Evolutionary conservation across 1,140 invertebrate genomes (phyloP), one percentile per base, ranked within the genome.

Genomic region (Gyrodactylus bullatarudis): DNA sequence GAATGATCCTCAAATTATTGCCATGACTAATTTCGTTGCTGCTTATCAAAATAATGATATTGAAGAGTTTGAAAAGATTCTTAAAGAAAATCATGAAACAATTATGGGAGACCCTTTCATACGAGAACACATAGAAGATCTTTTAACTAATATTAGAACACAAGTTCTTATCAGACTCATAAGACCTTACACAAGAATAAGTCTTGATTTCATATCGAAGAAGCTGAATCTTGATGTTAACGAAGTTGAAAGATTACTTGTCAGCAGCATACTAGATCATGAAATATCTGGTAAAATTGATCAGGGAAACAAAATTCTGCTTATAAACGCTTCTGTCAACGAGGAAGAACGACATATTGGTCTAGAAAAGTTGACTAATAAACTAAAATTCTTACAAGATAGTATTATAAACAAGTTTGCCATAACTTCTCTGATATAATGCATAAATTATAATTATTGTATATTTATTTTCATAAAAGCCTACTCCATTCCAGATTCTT

Each of bases 71-170:
- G 94, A 98, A 82, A 87, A 87, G 75, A 98, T 98, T 77, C 81
- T 99, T 69, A 88, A 91, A 78, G 87, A 88, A 78, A 95, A 98
- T 82, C 85, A 89, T 76, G 77, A 77, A 71, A 89, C 89, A 78
- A 96, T 99, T 73, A 98, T 98, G 93, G 90, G 93, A 78, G 95
- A 99, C 84, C 91, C 90, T 1, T 99, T 99, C 80, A 99, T 99
- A 78, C 84, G 91, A 77, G 95, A 98, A 81, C 93, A 98, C 78
- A 97, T 98, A 79, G 94, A 97, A 85, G 94, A 97, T 84, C 83
- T 99, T 26, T 81, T 99, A 69, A 84, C 89, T 68, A 98, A 98
- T 82, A 96, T 99, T 77, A 84, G 94, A 75, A 98, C 92, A n/a
- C 92, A 83, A 77, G 92, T 98, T 74, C 83, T 99, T 25, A 93